These are phyloP conservation scores for Agrotis puta DNA, from an alignment of 2,888 invertebrate genomes.

Conservation along the genomic window DNA sequence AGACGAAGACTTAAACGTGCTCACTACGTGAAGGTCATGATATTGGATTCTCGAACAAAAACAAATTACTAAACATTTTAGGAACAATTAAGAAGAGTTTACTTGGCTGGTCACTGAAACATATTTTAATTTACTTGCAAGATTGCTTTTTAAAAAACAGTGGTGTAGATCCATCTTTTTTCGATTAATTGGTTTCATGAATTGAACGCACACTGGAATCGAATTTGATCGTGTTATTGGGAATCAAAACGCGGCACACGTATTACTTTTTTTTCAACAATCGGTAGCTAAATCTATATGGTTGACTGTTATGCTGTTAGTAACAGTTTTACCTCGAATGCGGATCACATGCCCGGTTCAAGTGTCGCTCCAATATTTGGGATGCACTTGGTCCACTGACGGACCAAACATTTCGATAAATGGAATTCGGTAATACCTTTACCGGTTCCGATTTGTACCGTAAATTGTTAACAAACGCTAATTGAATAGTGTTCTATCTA, in stretches of 20 bases:
- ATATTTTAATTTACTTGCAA: constrained; percentile 33
- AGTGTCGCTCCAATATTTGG: constrained; percentile 81
- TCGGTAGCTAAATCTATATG: constrained; percentile 2
- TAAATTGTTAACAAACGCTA: constrained; percentile 21
- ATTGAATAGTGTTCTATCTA: constrained; percentile 13
- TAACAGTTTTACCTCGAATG: constrained; percentile 60
- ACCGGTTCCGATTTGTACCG: constrained; percentile 36
- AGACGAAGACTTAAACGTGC: constrained; percentile 39
- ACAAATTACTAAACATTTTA: constrained; percentile 39
- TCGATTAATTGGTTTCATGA: constrained; percentile 24
- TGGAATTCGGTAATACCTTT: constrained; percentile 71
- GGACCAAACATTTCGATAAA: constrained; percentile 75
- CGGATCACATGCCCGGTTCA: constrained; percentile 73
- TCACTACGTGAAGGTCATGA: constrained; percentile 15
- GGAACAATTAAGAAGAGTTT: constrained; percentile 33
- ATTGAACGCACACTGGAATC: constrained; percentile 16
- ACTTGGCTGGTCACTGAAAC: constrained; percentile 12
- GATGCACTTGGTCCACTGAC: constrained; percentile 75
- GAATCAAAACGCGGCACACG: constrained; percentile 8
- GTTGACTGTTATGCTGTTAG: constrained; percentile 34
- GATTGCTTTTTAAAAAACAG: constrained; percentile 14
- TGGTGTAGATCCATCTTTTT: constrained; percentile 9
- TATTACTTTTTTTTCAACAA: constrained; percentile 4
- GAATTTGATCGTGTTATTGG: constrained; percentile 2
- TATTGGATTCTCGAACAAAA: constrained; percentile 11